These are phyloP conservation scores for Labeo catla DNA, from an alignment of 2,113 vertebrate species.

Conservation along the genomic window DNA sequence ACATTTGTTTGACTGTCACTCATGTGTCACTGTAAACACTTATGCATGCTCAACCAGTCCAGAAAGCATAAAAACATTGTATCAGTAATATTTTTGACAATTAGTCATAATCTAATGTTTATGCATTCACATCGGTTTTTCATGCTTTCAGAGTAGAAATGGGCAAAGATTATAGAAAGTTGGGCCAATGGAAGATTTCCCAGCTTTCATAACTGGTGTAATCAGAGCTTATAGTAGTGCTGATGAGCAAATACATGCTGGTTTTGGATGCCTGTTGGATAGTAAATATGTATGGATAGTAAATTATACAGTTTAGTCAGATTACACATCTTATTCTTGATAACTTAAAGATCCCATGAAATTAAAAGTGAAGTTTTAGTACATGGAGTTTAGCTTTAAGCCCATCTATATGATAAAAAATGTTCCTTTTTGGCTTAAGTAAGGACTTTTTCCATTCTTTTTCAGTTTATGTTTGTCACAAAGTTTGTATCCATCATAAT, in stretches of 20 bases:
- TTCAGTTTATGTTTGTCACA: background rate
- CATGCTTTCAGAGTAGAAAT: conserved; percentile 3
- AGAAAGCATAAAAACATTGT: background rate
- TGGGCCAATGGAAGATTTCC: background rate
- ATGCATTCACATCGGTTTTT: background rate
- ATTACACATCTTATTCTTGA: background rate
- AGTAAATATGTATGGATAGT: background rate
- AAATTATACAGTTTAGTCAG: background rate
- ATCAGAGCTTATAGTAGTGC: background rate
- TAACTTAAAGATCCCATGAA: background rate
- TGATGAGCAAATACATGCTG: background rate
- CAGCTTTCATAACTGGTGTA: background rate
- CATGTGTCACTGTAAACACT: background rate
- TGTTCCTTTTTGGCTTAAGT: background rate
- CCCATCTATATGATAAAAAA: background rate
- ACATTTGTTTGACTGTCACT: background rate
- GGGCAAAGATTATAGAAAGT: conserved; percentile 1
- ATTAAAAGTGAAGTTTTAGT: background rate
- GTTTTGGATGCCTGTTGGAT: background rate
- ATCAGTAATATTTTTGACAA: background rate
- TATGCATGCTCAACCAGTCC: background rate
- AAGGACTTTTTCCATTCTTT: background rate
- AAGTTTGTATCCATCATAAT: background rate
- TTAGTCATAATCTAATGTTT: background rate
- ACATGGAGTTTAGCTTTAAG: background rate